Evolutionary conservation across 2,797 vertebrate species (phyloP).

Genomic region (Ctenopoma kingsleyae): DNA sequence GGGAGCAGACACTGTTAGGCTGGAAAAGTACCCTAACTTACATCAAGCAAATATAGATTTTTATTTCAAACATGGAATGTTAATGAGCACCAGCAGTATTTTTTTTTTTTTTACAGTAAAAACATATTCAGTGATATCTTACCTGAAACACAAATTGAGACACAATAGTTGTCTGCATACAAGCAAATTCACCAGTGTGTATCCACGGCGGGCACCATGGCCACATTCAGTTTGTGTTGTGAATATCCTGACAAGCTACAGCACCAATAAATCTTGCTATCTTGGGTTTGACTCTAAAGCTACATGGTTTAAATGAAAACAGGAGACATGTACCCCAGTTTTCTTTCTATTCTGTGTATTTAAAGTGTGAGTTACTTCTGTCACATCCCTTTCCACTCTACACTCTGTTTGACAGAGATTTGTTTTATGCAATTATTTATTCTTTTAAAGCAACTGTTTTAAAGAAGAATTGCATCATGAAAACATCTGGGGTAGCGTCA

Average conservation of each 20-base stretch:
- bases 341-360: constrained; percentile 23
- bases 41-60: constrained; percentile 10
- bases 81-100: constrained; percentile 59
- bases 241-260: constrained; percentile 26
- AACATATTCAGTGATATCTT: constrained; percentile 53
- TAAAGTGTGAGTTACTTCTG: constrained; percentile 32
- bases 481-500: constrained; percentile 39
- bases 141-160: constrained; percentile 50
- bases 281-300: constrained; percentile 12
- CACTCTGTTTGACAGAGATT: constrained; percentile 82
- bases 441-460: constrained; percentile 64
- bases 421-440: constrained; percentile 31
- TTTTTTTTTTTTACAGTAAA: constrained; percentile 51
- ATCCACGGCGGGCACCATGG: constrained; percentile 7
- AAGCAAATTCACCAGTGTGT: constrained; percentile 41
- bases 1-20: constrained; percentile 1
- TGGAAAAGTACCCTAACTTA: constrained; percentile 19
- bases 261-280: constrained; percentile 19
- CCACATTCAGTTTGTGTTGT: constrained; percentile 6
- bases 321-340: neutral
- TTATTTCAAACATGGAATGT: constrained; percentile 21
- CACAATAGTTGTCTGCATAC: constrained; percentile 18
- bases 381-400: constrained; percentile 36
- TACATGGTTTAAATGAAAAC: constrained; percentile 9
- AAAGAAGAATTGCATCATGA: constrained; percentile 45